Base-by-base conservation (phyloP, 2,113 vertebrate species). In the Seriola quinqueradiata region DNA sequence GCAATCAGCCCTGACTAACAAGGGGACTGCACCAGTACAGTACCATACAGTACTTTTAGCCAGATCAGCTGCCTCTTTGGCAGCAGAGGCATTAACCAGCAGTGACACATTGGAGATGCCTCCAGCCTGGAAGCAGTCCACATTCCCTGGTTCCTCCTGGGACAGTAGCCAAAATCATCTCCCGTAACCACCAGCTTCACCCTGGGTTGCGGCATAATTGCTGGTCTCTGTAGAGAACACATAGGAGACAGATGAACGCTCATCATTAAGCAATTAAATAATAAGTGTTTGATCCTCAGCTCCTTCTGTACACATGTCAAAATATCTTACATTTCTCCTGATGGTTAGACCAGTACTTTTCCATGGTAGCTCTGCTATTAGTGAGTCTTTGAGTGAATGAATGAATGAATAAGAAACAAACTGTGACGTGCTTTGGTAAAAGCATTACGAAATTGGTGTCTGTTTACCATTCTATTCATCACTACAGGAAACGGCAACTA, bases 131-230 rank as follows among this genome's bases (percentile, higher is more conserved):
- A 98, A 99, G 84, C 97, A 97, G 19, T 99, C 97, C 84, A 97
- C 96, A 0, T 97, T 42, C 98, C 98, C 66, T 95, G 95, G 86
- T 99, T 98, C 82, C 98, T 97, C 87, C 94, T 94, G 59, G 95
- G 96, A 83, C 98, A 99, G 81, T 99, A 99, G 32, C 98, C 98
- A 38, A 99, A 99, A 90, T 99, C 98, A 92, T 99, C 98, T 69
- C 97, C 98, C 0, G 98, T 99, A 78, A 99, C 92, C 67, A 99
- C 96, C 58, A 99, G 91, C 93, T 95, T 96, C 90, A 98, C 93
- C 7, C 90, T 93, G 65, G 95, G 90, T 66, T 95, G 89, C 46
- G 95, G 95, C 97, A 98, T 98, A 57, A 83, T 84, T 68, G 74
- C 60, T 46, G 74, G 64, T 50, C 79, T 70, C 89, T 93, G 87